Conservation (phyloP, 2,113 vertebrate species). For the Danio rerio region GRCz12tu NC_133197.1:4033501-4034000, state of each 20-base stretch:
- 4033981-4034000: background rate
- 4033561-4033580: too few species aligned
- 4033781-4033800: background rate
- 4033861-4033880: constrained; percentile 15
- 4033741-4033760: background rate
- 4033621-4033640: background rate
- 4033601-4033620: background rate
- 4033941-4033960: constrained; percentile 1
- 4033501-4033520: too few species aligned
- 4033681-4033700: background rate
- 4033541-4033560: too few species aligned
- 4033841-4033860: background rate
- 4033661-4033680: background rate
- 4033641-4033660: background rate
- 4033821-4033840: background rate
- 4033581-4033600: background rate
- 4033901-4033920: constrained; percentile 39
- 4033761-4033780: background rate
- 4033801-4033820: background rate
- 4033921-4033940: constrained; percentile 13
- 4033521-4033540: too few species aligned
- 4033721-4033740: background rate
- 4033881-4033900: constrained; percentile 51
- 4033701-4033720: background rate
- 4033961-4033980: constrained; percentile 13